phyloP scores from a whole-genome alignment of 2,888 invertebrate genomes.

The Sarcophaga subvicina region DNA sequence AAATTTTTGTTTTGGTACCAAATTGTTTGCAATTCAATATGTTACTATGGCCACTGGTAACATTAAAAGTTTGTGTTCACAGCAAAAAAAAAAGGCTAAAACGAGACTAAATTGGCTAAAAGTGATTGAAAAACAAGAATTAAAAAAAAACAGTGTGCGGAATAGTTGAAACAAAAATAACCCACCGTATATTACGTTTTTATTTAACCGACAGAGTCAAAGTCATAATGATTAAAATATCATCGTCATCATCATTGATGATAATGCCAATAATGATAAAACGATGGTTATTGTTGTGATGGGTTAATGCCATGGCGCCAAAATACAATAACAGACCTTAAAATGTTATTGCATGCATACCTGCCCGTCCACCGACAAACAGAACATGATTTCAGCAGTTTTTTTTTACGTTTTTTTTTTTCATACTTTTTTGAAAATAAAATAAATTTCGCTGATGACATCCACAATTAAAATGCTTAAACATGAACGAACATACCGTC shows the following conservation, averaged over 20 bases:
- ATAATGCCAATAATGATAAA: constrained; percentile 26
- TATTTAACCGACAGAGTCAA: not conserved
- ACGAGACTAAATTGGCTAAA: too few species aligned
- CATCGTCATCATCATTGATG: constrained; percentile 11
- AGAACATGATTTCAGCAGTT: not conserved
- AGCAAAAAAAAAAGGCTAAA: too few species aligned
- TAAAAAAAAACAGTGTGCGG: too few species aligned
- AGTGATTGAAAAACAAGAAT: too few species aligned
- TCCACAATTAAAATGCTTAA: constrained; percentile 60
- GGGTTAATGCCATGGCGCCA: constrained; percentile 65
- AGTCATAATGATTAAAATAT: constrained; percentile 3
- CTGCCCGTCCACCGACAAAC: not conserved
- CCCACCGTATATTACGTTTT: not conserved
- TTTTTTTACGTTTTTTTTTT: constrained; percentile 11
- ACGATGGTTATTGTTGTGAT: constrained; percentile 38
- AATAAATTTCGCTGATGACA: constrained; percentile 39
- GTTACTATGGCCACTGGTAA: too few species aligned
- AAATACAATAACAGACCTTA: constrained; percentile 59
- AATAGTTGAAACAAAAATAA: not conserved
- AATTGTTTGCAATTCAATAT: too few species aligned
- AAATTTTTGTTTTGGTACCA: too few species aligned
- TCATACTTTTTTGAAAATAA: constrained; percentile 20
- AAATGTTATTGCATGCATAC: constrained; percentile 43
- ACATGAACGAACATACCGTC: constrained; percentile 38
- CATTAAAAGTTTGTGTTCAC: too few species aligned